These are phyloP conservation scores for Sebastes aleutianus DNA, from an alignment of 2,797 vertebrate species.

Conservation along the genomic window DNA sequence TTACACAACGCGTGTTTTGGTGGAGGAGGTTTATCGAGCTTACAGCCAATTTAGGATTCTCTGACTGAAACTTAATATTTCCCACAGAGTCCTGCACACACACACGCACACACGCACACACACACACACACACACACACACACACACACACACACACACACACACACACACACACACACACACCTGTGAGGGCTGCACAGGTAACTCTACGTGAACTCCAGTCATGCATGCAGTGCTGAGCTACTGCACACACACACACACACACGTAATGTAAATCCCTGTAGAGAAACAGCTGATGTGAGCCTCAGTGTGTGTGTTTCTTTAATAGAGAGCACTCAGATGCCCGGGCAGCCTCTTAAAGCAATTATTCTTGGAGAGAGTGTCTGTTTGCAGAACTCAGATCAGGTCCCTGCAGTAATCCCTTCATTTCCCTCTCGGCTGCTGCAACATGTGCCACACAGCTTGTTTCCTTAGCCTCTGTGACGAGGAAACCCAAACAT, in stretches of 20 bases:
- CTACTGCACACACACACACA: background rate
- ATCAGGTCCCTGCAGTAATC: conserved; percentile 44
- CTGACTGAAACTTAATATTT: background rate
- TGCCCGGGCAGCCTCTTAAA: background rate
- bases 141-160: background rate
- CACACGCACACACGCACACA: too few species aligned
- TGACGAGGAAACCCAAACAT: conserved; percentile 5
- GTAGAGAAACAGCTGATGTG: conserved; percentile 24
- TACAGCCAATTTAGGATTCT: background rate
- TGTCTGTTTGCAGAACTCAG: conserved; percentile 55
- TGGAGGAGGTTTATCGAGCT: too few species aligned
- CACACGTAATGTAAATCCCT: background rate
- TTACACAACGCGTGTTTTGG: too few species aligned
- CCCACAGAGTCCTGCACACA: background rate
- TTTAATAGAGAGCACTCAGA: conserved; percentile 14
- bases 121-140: background rate
- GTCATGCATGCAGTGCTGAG: background rate
- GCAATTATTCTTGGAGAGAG: conserved; percentile 55
- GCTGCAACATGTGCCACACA: conserved; percentile 47
- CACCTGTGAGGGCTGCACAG: conserved; percentile 5
- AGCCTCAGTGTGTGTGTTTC: background rate
- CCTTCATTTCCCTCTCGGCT: conserved; percentile 61
- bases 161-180: background rate
- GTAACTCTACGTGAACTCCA: background rate
- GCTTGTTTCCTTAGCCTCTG: conserved; percentile 52